A percentile compares a stretch with the other conserved stretches of the same genome.
Evolutionary conservation across 2,113 vertebrate genomes (phyloP).

Genomic region (Psophia crepitans): DNA sequence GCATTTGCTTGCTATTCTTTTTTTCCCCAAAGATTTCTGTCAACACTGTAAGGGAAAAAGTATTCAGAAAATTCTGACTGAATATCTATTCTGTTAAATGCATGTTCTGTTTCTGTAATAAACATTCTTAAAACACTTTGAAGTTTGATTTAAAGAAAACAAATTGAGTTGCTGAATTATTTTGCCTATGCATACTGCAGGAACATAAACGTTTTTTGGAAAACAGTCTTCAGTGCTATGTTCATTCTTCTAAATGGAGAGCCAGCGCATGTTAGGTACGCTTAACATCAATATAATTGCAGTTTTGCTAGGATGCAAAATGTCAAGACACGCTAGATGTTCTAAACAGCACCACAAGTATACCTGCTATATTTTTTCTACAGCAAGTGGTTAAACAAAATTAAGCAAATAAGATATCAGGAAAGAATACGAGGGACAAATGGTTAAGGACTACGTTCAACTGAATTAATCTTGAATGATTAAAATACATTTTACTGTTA

Average conservation of each 20-base stretch:
- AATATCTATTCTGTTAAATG: background rate
- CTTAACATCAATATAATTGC: background rate
- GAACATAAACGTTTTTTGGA: slow-evolving; percentile 9
- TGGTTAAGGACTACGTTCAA: background rate
- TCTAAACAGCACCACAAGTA: background rate
- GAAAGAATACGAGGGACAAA: background rate
- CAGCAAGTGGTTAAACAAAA: background rate
- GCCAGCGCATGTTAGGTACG: background rate
- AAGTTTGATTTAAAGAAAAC: slow-evolving; percentile 31
- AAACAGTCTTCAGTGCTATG: background rate
- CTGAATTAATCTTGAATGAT: background rate
- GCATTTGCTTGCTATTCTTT: background rate
- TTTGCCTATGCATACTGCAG: background rate
- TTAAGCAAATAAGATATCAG: background rate
- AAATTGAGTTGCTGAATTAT: slow-evolving; percentile 9
- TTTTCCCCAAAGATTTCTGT: background rate
- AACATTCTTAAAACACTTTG: background rate
- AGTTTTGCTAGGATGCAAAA: background rate
- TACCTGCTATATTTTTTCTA: background rate
- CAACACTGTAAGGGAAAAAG: background rate
- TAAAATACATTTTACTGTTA: background rate
- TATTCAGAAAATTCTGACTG: background rate
- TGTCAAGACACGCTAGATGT: background rate
- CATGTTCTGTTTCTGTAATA: background rate
- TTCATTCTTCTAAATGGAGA: background rate